Percentiles rank a stretch among this genome's conserved stretches.
Evolutionary conservation across 2,797 vertebrate genomes (phyloP).

Genomic region (Zalophus californianus): DNA sequence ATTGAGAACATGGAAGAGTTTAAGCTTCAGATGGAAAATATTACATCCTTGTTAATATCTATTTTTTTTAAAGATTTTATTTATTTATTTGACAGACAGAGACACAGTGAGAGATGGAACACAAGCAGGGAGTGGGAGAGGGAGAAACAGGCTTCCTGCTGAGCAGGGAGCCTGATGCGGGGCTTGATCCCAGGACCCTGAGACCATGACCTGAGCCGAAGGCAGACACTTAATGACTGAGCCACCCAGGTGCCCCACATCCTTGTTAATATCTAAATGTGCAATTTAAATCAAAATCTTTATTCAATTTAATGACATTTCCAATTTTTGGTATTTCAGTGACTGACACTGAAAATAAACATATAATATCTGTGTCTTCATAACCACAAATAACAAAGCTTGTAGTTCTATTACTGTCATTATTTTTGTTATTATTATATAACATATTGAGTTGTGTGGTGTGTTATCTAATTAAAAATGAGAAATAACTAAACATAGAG

Average conservation of each 20-base stretch:
- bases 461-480: neutral
- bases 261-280: neutral
- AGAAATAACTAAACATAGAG: neutral
- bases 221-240: too few relatives aligned
- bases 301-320: neutral
- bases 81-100: too few relatives aligned
- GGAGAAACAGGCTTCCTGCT: too few relatives aligned
- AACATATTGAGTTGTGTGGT: neutral
- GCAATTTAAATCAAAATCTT: neutral
- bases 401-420: neutral
- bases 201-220: too few relatives aligned
- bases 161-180: too few relatives aligned
- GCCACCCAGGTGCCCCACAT: neutral
- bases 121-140: too few relatives aligned
- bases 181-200: too few relatives aligned
- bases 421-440: neutral
- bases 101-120: too few relatives aligned
- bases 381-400: neutral
- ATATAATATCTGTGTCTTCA: neutral
- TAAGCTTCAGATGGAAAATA: neutral
- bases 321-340: neutral
- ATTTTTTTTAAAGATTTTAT: too few relatives aligned
- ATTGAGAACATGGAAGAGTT: neutral
- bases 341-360: neutral
- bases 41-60: neutral